Percentiles rank a stretch among this genome's conserved stretches.
These are phyloP conservation scores for Chrysogorgia sp. DNA, from an alignment of 92 coral and sea anemone species.

Conservation along the genomic window DNA sequence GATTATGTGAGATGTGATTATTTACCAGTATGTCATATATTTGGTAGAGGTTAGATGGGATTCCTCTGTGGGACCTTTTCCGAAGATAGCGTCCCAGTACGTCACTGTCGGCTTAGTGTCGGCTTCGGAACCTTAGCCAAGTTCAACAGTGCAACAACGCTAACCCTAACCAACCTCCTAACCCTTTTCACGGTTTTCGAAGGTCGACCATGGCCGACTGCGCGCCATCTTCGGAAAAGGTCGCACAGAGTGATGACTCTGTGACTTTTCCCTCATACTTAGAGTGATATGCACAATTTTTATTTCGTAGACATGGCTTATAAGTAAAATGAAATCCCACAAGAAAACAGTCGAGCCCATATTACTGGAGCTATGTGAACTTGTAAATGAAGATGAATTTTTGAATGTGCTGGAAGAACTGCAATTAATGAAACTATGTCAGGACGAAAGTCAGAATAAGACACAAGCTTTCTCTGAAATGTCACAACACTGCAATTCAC, in stretches of 20 bases:
- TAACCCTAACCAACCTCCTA: no score
- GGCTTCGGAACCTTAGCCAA: no score
- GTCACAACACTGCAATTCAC: background rate
- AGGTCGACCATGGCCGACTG: no score
- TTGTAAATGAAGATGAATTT: constrained; percentile 73
- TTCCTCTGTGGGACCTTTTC: no score
- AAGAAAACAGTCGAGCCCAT: constrained; percentile 70
- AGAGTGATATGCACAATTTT: background rate
- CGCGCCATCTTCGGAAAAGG: no score
- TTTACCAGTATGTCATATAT: no score
- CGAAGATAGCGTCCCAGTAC: no score
- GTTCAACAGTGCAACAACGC: no score
- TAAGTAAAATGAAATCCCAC: constrained; percentile 73
- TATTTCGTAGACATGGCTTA: constrained; percentile 66
- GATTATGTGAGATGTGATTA: no score
- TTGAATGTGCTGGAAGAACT: constrained; percentile 61
- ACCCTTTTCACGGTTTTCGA: no score
- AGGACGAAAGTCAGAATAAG: background rate
- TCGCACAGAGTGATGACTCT: background rate
- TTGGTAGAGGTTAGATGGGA: no score
- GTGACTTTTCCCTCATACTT: background rate
- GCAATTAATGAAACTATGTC: constrained; percentile 36
- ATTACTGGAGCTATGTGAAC: constrained; percentile 54
- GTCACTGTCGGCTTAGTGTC: no score
- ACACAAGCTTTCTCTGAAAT: background rate